Conservation (phyloP, 2,888 invertebrate species). For the Xestobium rufovillosum region DNA sequence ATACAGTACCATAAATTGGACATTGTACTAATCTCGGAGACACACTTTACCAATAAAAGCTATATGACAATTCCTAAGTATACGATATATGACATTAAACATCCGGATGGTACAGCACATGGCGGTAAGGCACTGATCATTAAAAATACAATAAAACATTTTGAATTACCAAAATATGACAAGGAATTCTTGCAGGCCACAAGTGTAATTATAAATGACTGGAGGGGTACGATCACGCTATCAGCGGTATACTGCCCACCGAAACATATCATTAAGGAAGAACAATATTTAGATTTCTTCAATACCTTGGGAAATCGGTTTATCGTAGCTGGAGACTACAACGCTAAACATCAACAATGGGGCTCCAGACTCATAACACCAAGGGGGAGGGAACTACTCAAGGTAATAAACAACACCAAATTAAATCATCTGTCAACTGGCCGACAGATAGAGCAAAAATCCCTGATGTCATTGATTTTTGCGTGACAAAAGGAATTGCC, state of each 20-base stretch:
- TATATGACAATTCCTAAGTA: slow-evolving; percentile 21
- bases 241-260: slow-evolving; percentile 21
- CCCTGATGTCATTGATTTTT: slow-evolving; percentile 14
- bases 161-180: slow-evolving; percentile 14
- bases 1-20: slow-evolving; percentile 16
- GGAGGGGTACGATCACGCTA: slow-evolving; percentile 12
- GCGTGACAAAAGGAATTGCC: slow-evolving; percentile 13
- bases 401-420: slow-evolving; percentile 5
- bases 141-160: slow-evolving; percentile 18
- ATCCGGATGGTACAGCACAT: slow-evolving; percentile 19
- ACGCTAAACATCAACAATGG: slow-evolving; percentile 10
- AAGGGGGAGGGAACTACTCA: slow-evolving; percentile 7
- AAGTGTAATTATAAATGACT: slow-evolving; percentile 18
- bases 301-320: slow-evolving; percentile 14
- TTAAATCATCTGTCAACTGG: slow-evolving; percentile 17
- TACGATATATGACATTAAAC: slow-evolving; percentile 18
- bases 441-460: slow-evolving; percentile 20
- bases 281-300: slow-evolving; percentile 16
- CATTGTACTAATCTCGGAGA: slow-evolving; percentile 19
- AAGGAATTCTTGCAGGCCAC: slow-evolving; percentile 20
- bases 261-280: slow-evolving; percentile 18
- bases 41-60: slow-evolving; percentile 17
- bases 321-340: slow-evolving; percentile 10
- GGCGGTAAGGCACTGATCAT: slow-evolving; percentile 20
- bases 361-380: slow-evolving; percentile 9